These are phyloP conservation scores for Leucophenga montana DNA, from an alignment of 2,888 invertebrate species.

Conservation along the genomic window DNA sequence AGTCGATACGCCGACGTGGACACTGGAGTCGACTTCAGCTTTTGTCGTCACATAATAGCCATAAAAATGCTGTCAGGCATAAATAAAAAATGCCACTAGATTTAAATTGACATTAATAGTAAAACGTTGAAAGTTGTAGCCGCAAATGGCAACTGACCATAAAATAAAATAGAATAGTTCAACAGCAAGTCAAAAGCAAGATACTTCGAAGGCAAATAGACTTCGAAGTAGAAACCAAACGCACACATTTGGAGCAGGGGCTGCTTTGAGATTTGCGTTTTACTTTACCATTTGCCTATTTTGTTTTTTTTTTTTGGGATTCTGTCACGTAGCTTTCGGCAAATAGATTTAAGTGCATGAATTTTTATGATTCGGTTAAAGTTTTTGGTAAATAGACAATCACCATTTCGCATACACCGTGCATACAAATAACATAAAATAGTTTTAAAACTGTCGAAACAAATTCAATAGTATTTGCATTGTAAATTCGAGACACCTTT, in stretches of 20 bases:
- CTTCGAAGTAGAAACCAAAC: too few species aligned
- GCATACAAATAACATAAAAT: too few species aligned
- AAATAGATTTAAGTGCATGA: constrained; percentile 10
- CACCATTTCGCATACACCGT: too few species aligned
- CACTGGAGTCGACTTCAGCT: not conserved
- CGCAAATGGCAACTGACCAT: constrained; percentile 17
- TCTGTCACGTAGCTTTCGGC: constrained; percentile 4
- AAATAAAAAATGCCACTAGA: constrained; percentile 20
- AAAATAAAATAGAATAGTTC: constrained; percentile 10
- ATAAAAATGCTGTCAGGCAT: constrained; percentile 12
- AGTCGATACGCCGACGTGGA: too few species aligned
- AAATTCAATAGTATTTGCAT: constrained; percentile 3
- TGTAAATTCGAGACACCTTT: not conserved
- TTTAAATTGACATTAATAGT: constrained; percentile 32
- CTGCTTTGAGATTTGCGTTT: too few species aligned
- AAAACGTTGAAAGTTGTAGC: constrained; percentile 15
- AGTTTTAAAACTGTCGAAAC: not conserved
- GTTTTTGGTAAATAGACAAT: not conserved
- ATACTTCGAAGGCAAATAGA: not conserved
- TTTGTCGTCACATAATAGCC: not conserved
- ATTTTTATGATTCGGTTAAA: constrained; percentile 7
- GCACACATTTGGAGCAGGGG: too few species aligned
- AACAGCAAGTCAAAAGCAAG: not conserved
- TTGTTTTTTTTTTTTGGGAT: too few species aligned
- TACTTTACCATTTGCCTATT: too few species aligned